Evolutionary conservation across 2,113 vertebrate species (phyloP).

Genomic region (Bubo bubo): DNA sequence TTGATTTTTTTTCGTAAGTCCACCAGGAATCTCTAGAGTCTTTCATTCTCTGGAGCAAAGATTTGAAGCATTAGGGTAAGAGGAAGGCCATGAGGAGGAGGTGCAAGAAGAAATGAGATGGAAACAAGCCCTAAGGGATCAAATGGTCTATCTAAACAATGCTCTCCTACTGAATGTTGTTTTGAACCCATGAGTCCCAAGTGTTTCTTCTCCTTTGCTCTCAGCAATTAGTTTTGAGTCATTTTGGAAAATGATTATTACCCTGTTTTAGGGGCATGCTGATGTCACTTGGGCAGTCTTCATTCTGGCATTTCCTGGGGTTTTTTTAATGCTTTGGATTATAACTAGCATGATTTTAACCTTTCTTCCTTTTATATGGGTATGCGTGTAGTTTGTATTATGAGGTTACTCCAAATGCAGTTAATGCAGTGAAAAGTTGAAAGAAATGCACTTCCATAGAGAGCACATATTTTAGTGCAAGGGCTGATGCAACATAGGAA

Average conservation of each 20-base stretch:
- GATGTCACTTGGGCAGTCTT: neutral
- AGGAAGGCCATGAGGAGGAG: constrained; percentile 2
- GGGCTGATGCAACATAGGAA: neutral
- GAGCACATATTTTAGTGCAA: neutral
- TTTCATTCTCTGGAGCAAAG: constrained; percentile 25
- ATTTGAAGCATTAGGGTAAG: constrained; percentile 15
- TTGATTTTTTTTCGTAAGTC: constrained; percentile 13
- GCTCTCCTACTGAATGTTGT: neutral
- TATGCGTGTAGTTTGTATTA: neutral
- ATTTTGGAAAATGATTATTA: neutral
- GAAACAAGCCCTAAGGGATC: constrained; percentile 24
- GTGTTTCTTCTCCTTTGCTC: neutral
- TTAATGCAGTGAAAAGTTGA: neutral
- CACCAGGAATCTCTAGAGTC: constrained; percentile 10
- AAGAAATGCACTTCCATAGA: neutral
- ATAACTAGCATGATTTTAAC: neutral
- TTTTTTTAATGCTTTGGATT: neutral
- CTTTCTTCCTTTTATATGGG: neutral
- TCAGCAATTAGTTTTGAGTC: neutral
- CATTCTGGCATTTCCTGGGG: neutral
- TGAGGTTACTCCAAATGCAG: neutral
- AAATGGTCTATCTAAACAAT: neutral
- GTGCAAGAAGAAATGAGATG: constrained; percentile 12
- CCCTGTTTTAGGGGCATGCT: neutral
- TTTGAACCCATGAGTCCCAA: neutral